phyloP scores from a whole-genome alignment of 2,113 vertebrate genomes.

The Lethenteron camtschaticum region DNA sequence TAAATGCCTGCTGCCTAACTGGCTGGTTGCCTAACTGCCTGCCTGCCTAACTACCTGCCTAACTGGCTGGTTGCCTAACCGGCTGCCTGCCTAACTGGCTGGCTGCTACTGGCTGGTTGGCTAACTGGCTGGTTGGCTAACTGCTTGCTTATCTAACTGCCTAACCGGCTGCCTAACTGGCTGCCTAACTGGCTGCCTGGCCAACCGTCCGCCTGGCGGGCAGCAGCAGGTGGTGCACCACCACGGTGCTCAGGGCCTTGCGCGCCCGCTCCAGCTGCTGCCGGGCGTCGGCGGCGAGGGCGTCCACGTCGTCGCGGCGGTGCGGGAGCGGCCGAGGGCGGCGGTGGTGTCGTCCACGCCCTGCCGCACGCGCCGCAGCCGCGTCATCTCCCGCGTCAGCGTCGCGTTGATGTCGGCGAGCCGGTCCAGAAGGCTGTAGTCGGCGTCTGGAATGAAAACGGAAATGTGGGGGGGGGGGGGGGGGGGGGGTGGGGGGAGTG shows the following conservation, averaged over 20 bases:
- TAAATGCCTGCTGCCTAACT: too few relatives aligned
- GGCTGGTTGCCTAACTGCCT: too few relatives aligned
- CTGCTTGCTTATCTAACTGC: too few relatives aligned
- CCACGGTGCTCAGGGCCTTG: slow-evolving; percentile 52
- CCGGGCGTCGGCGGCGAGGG: slow-evolving; percentile 45
- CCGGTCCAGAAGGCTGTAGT: slow-evolving; percentile 54
- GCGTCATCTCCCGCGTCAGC: slow-evolving; percentile 47
- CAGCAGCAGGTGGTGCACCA: slow-evolving; percentile 17
- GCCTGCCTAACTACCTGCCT: too few relatives aligned
- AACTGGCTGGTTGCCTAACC: too few relatives aligned
- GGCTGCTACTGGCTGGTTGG: too few relatives aligned
- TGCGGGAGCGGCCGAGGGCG: slow-evolving; percentile 41
- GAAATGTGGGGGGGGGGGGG: background rate
- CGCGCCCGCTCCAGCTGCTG: slow-evolving; percentile 61
- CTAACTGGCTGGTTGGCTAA: too few relatives aligned
- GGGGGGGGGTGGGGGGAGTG: background rate
- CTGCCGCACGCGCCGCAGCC: slow-evolving; percentile 57
- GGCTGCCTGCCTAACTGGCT: too few relatives aligned
- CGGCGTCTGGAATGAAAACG: slow-evolving; percentile 31
- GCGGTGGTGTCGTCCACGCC: slow-evolving; percentile 41
- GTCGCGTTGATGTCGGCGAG: slow-evolving; percentile 57
- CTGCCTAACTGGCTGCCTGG: background rate
- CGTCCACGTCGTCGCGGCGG: slow-evolving; percentile 38
- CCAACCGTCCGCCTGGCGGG: background rate
- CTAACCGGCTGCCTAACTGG: too few relatives aligned